A percentile compares a stretch with the other conserved stretches of the same genome.
Conservation (phyloP, 2,797 vertebrate genomes). For the Orestias chungarensis region DNA sequence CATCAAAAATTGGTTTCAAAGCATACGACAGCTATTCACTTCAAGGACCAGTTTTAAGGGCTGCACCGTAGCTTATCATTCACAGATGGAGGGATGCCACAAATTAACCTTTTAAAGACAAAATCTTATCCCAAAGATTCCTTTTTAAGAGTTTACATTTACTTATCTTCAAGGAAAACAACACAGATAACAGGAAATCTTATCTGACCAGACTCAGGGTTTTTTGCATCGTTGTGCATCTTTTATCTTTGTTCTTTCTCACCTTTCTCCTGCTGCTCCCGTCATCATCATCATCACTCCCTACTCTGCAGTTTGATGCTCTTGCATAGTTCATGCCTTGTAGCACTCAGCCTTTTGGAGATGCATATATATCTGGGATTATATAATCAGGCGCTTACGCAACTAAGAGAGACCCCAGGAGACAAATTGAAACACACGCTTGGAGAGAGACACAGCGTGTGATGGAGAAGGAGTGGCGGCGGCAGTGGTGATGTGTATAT, state of each 20-base stretch:
- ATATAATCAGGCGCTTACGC: constrained; percentile 78
- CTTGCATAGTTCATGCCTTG: constrained; percentile 62
- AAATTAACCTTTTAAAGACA: neutral
- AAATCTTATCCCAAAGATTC: neutral
- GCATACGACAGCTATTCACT: constrained; percentile 1
- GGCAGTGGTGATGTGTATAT: neutral
- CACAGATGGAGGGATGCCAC: neutral
- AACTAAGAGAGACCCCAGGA: constrained; percentile 65
- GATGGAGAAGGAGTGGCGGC: constrained; percentile 4
- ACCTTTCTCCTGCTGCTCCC: neutral
- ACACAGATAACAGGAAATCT: neutral
- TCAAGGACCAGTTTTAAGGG: neutral
- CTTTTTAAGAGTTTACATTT: neutral
- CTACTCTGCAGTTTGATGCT: constrained; percentile 39
- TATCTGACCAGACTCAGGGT: neutral
- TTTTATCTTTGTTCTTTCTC: constrained; percentile 19
- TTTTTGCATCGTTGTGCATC: constrained; percentile 5
- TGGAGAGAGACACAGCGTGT: constrained; percentile 23
- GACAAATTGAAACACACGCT: constrained; percentile 36
- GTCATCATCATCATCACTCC: constrained; percentile 7
- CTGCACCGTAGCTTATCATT: neutral
- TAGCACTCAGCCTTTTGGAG: constrained; percentile 66
- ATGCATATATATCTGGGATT: constrained; percentile 78
- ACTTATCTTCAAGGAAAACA: neutral
- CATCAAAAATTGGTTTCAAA: neutral